Conservation (phyloP, 2,797 vertebrate species). For the Poecilia picta region DNA sequence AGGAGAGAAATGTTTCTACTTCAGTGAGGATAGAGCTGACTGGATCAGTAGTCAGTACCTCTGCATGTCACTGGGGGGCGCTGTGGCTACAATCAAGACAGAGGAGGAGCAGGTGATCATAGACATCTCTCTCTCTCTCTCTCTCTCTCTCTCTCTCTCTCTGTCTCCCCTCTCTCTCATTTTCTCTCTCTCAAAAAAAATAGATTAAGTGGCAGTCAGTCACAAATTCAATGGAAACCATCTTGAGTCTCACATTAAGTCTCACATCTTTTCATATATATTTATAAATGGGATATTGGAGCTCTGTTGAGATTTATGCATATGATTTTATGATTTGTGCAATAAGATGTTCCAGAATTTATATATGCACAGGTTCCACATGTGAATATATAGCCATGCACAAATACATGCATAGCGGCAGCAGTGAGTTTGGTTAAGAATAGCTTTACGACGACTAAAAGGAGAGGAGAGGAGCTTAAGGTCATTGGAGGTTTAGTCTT, state of each 20-base stretch:
- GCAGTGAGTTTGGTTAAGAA: slow-evolving; percentile 42
- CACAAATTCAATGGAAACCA: neutral
- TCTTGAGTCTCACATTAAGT: neutral
- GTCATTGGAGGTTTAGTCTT: slow-evolving; percentile 42
- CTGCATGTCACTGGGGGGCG: slow-evolving; percentile 53
- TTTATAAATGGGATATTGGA: neutral
- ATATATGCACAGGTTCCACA: neutral
- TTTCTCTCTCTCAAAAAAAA: neutral
- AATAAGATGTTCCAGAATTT: neutral
- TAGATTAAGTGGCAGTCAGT: neutral
- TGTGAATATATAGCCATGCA: neutral
- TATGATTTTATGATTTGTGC: too few relatives aligned
- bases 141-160: too few relatives aligned
- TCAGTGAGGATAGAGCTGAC: slow-evolving; percentile 42
- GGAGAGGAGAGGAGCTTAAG: slow-evolving; percentile 7
- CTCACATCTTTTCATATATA: neutral
- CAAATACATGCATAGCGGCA: neutral
- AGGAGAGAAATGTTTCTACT: slow-evolving; percentile 49
- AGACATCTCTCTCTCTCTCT: neutral
- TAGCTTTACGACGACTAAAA: slow-evolving; percentile 42
- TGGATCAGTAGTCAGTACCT: slow-evolving; percentile 64
- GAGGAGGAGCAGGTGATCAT: slow-evolving; percentile 55
- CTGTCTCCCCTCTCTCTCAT: neutral
- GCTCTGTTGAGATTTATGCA: neutral
- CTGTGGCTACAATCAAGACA: slow-evolving; percentile 39